Base-by-base conservation (phyloP, 2,888 invertebrate genomes). In the Macrophya annulata region DNA sequence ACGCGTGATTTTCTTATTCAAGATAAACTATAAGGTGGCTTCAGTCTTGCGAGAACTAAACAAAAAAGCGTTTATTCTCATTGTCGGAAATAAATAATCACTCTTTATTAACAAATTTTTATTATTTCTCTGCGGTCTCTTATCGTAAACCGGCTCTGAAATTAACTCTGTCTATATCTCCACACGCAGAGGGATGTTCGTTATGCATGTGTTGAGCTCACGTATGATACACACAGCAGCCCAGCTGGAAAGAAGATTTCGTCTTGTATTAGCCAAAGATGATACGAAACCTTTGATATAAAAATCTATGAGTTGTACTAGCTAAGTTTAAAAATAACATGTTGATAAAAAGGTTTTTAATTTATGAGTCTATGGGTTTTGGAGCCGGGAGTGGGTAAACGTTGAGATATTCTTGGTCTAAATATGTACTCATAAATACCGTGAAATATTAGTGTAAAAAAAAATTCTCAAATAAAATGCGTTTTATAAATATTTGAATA, bases 211-310 rank as follows among this genome's bases (percentile, higher is more conserved):
- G 68, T 68, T 12, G 37, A 37, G 40, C n/a, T 40, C n/a, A 72
- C 71, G 71, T 40, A 43, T 72, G 71, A 72, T 72, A 40, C 17
- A 40, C 40, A 40, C 71, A 40, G 40, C 71, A 17, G 37, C 40
- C 12, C 40, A 25, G 25, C 17, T 43, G 43, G 43, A 40, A 43
- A 72, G 17, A 43, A 72, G 17, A 43, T 65, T 65, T 25, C 59
- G 68, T 68, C 68, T 37, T 68, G 25, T 17, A 68, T 37, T 37
- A 37, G 3, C 25, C 68, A 6, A 15, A 37, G 31, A 68, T 68
- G 25, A 68, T 68, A 68, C 48, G 2, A 15, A 48, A 48, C 48
- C 48, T 48, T 48, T 48, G 48, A 15, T 48, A 55, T n/a, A 17
- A 17, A 15, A n/a, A 5, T 55, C 55, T 55, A 6, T 6, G 55